Conservation (phyloP, 2,797 vertebrate species). For the Alcedo quadribrachys region DNA sequence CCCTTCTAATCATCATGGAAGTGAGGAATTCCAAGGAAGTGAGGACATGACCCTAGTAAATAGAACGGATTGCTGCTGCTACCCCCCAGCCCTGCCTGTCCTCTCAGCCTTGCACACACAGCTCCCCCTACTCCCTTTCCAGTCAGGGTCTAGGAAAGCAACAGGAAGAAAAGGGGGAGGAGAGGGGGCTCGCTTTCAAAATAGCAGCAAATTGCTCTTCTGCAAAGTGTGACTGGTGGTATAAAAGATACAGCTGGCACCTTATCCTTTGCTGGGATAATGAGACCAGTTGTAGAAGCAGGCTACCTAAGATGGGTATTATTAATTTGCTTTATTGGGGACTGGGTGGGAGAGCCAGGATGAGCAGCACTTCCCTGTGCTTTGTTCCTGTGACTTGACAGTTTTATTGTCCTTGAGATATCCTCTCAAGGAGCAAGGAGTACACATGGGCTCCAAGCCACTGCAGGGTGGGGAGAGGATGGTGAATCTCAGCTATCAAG, state of each 20-base stretch:
- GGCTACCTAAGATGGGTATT: constrained; percentile 40
- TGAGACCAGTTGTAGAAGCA: constrained; percentile 29
- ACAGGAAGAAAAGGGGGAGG: neutral
- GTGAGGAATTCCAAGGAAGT: neutral
- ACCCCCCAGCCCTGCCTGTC: neutral
- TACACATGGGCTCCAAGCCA: neutral
- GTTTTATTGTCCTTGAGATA: constrained; percentile 53
- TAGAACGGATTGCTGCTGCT: neutral
- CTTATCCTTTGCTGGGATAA: constrained; percentile 44
- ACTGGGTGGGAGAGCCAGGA: neutral
- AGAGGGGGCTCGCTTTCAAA: neutral
- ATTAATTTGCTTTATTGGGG: constrained; percentile 37
- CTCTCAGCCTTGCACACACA: neutral
- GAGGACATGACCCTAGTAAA: constrained; percentile 17
- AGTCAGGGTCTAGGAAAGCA: neutral
- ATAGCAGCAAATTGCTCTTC: constrained; percentile 22
- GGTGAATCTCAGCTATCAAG: neutral
- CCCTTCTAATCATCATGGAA: neutral
- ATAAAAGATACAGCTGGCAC: constrained; percentile 31
- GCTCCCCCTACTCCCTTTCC: neutral
- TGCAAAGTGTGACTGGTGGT: constrained; percentile 2
- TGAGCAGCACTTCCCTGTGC: neutral
- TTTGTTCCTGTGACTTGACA: constrained; percentile 27
- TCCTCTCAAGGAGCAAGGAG: neutral
- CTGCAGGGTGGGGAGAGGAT: neutral